A percentile compares a stretch with the other conserved stretches of the same genome.
These are phyloP conservation scores for Todiramphus saurophagus DNA, from an alignment of 2,113 vertebrate genomes.

Conservation along the genomic window DNA sequence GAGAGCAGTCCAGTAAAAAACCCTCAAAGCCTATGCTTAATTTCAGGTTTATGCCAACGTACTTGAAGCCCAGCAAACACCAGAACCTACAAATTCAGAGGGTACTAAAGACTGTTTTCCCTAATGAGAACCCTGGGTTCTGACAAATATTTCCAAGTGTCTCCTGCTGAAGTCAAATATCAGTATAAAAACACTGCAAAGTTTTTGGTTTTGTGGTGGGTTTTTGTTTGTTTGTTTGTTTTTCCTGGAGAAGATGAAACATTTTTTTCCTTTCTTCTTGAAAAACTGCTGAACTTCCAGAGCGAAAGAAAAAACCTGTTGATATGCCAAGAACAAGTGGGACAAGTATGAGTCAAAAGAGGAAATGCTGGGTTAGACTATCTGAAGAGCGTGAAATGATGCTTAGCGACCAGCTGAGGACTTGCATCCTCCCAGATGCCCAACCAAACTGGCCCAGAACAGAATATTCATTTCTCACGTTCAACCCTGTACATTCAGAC, in stretches of 20 bases:
- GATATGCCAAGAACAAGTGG: not conserved
- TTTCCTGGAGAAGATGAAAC: not conserved
- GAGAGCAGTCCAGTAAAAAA: not conserved
- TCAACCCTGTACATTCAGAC: not conserved
- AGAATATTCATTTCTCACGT: not conserved
- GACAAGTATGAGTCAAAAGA: not conserved
- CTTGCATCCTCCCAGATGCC: not conserved
- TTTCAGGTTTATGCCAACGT: not conserved
- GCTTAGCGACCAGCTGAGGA: not conserved
- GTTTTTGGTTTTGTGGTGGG: not conserved
- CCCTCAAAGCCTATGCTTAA: not conserved
- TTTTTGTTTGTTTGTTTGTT: not conserved
- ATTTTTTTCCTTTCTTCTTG: not conserved
- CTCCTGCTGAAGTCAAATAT: not conserved
- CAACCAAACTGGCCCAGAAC: not conserved
- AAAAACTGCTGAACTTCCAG: not conserved
- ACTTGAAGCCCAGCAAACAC: not conserved
- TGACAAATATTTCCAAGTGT: not conserved
- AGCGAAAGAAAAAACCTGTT: not conserved
- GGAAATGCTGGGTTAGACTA: not conserved
- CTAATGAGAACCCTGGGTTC: not conserved
- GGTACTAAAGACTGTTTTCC: not conserved
- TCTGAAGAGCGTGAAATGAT: not conserved
- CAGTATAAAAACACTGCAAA: not conserved
- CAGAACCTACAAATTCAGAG: not conserved